These are phyloP conservation scores for Caenorhabditis wallacei DNA, from an alignment of 2,888 invertebrate species.

Conservation along the genomic window DNA sequence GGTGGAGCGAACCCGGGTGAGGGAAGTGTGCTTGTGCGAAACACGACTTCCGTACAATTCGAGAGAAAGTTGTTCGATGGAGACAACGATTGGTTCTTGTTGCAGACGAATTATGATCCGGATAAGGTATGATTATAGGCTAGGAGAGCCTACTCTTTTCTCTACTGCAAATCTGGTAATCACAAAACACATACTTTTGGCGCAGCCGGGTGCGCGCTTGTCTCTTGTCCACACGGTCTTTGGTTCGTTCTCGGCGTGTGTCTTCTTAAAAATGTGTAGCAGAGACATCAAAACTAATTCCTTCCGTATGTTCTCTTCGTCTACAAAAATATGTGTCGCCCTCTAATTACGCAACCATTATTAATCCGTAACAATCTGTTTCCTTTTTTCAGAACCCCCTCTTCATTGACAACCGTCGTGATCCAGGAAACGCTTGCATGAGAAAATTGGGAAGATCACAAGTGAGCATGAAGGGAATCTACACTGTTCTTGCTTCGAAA, in stretches of 20 bases:
- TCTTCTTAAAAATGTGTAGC: background rate
- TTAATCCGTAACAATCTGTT: too few species aligned
- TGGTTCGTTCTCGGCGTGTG: background rate
- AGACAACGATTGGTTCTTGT: constrained; percentile 74
- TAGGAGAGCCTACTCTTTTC: too few species aligned
- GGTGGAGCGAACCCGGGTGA: constrained; percentile 63
- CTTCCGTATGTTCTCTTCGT: background rate
- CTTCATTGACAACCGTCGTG: constrained; percentile 85
- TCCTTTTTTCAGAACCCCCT: constrained; percentile 75
- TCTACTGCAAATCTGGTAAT: too few species aligned
- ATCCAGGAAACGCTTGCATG: constrained; percentile 85
- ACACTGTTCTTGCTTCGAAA: constrained; percentile 83
- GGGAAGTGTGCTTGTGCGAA: constrained; percentile 74
- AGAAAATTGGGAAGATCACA: constrained; percentile 83
- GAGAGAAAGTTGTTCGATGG: constrained; percentile 71
- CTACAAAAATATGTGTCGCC: background rate
- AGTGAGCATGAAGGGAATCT: constrained; percentile 83
- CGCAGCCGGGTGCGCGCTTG: too few species aligned
- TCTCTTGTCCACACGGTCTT: too few species aligned
- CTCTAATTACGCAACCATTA: background rate
- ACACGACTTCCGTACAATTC: constrained; percentile 71
- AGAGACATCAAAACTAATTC: too few species aligned
- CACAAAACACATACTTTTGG: too few species aligned
- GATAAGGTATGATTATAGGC: constrained; percentile 58
- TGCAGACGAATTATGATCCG: constrained; percentile 79